Base-by-base conservation (phyloP, 2,888 invertebrate genomes). In the Chrysolina americana region DNA sequence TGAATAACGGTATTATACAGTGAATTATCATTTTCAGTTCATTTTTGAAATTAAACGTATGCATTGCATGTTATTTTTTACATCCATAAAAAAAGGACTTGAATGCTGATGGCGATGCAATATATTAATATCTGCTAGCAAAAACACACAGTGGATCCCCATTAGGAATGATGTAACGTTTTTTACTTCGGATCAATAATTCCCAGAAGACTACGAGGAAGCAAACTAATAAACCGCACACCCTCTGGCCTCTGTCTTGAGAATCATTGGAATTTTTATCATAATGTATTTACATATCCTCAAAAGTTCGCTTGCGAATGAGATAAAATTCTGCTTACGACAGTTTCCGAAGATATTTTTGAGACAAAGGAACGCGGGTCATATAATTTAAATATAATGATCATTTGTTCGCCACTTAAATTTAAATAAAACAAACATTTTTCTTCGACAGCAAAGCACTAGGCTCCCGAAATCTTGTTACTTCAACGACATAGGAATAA, bases 361-460 rank as follows among this genome's bases (percentile, higher is more conserved):
- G 73, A 76, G 78, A 76, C 78, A 79, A 76, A 77, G 77, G 78
- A 81, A 80, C 78, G 77, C 77, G 77, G 70, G 76, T 77, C 78
- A 80, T 80, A 81, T 81, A 85, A 85, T 85, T 85, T 85, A 83
- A 85, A 85, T 84, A 84, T 85, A 84, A 85, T 81, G 84, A 85
- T 85, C 84, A 84, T 85, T 86, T 83, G 83, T 84, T 82, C 83
- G 80, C 82, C 83, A 84, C 85, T 85, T 84, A 85, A 87, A 87
- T 87, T 87, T 87, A 86, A 87, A 87, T 87, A 87, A 87, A 87
- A 86, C 85, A 87, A 87, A 87, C 86, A 87, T 87, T 87, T 86
- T 87, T 87, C 87, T 86, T 82, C 84, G 77, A 76, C 82, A 83
- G 83, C 80, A 79, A 79, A 80, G 81, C 79, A 82, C 82, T 85